These are phyloP conservation scores for Amitus sp. DNA, from an alignment of 2,888 invertebrate species.

Conservation along the genomic window DNA sequence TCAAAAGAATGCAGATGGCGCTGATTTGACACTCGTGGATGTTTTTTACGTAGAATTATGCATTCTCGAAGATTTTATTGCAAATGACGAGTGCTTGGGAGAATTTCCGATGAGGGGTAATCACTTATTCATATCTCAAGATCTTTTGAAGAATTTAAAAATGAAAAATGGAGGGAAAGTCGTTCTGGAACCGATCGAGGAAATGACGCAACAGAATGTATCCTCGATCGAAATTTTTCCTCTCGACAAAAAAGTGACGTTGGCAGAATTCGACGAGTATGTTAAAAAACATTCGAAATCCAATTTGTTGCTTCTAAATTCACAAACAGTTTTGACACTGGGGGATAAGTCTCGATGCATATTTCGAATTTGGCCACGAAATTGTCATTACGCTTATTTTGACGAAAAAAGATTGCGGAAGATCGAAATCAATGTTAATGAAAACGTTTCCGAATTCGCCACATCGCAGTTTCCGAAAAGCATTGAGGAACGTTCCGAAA, in stretches of 20 bases:
- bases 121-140: conserved; percentile 68
- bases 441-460: conserved; percentile 13
- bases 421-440: conserved; percentile 36
- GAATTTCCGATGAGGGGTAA: conserved; percentile 53
- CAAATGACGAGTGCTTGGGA: conserved; percentile 26
- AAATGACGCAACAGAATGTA: conserved; percentile 62
- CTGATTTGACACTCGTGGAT: conserved; percentile 29
- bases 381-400: conserved; percentile 44
- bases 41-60: conserved; percentile 52
- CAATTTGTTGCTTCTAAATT: conserved; percentile 70
- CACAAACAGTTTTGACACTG: conserved; percentile 59
- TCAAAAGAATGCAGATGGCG: conserved; percentile 12
- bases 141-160: conserved; percentile 69
- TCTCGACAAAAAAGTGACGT: conserved; percentile 35
- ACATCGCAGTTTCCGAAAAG: conserved; percentile 11
- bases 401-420: conserved; percentile 34
- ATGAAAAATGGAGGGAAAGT: conserved; percentile 71
- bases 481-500: not conserved
- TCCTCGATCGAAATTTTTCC: conserved; percentile 68
- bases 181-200: conserved; percentile 63
- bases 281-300: conserved; percentile 66
- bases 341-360: conserved; percentile 39
- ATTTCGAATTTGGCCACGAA: conserved; percentile 45
- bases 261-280: conserved; percentile 52
- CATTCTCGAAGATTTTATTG: conserved; percentile 54